Base-by-base conservation (phyloP, 2,113 vertebrate genomes). In the Amphilophus citrinellus region DNA sequence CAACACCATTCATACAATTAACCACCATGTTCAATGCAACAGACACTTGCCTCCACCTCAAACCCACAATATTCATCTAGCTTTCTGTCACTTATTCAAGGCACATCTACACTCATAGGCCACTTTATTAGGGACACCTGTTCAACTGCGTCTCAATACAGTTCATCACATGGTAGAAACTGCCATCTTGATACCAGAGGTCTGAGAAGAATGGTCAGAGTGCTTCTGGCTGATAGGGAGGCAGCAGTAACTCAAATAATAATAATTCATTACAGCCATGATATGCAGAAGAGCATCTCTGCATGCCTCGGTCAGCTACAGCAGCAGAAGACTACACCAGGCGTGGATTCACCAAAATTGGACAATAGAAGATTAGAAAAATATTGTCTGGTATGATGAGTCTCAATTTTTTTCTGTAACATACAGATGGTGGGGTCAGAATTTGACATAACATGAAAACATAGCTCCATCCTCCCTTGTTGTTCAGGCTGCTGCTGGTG, bases 401-500 rank as follows among this genome's bases (percentile, higher is more conserved):
- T 39, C 39, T 10, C 42, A 44, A 4, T 68, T 68, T 68, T 35
- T 22, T 68, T 27, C 14, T 68, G 65, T 10, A 14, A 18, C 15
- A 10, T 68, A 30, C 10, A 18, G 65, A 57, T 57, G 20, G 20
- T 8, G 9, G 53, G 3, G 18, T 4, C 53, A 57, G 18, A 57
- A 10, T 57, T 4, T 57, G 18, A 27, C 22, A 27, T 68, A 47
- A 18, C 17, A 68, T 47, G 14, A 47, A 47, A 68, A 22, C 8
- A 10, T 1, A 39, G 15, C 24, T 68, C 0, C 22, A 68, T 0
- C 2, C 24, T 22, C 0, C 22, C 42, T 20, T 56, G 50, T 20
- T 2, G 17, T 18, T 53, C 50, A 53, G 50, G 17, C 50, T 53
- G 17, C 17, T 53, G 44, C 5, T 47, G 44, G 44, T 47, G 44